Base-by-base conservation (phyloP, 1,140 invertebrate species). In the Scylla paramamosain region DNA sequence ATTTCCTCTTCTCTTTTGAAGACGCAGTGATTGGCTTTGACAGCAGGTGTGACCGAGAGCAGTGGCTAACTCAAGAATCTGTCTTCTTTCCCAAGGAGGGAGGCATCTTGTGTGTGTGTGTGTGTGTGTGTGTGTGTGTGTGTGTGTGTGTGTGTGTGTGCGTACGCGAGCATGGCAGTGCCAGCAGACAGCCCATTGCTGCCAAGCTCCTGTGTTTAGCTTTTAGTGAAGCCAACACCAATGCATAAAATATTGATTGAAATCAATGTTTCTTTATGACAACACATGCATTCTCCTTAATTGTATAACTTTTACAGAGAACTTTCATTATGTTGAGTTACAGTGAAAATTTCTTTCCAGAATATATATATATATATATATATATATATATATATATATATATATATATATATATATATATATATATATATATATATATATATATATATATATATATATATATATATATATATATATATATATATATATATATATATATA, bases 331-430 rank as follows among this genome's bases (percentile, higher is more conserved):
- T n/a, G 25, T 77, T 32, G 20, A 52, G n/a, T 59, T 29, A 67
- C n/a, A 29, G 20, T 10, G 8, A 29, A 29, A 28, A 67, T 67
- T n/a, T 91, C 31, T 89, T 39, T 89, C 45, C 6, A 39, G 25
- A 32, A 89, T 89, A 89, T 89, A 89, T 89, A 89, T 89, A 89
- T 89, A 89, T 89, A 89, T 89, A 89, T 89, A 89, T 45, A 89
- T 89, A 89, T 45, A 89, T 89, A 39, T 39, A 39, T 39, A 39
- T 39, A 39, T 39, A 39, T 39, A 39, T 39, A 39, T 39, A 39
- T 39, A 39, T 39, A 39, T 39, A 39, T 39, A 39, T 39, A 39
- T 39, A 39, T 39, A 39, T 39, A 39, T 39, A 39, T 39, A 39
- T 39, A 39, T 39, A 39, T 39, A 39, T 39, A 39, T 39, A 39